Conservation (phyloP, 1,140 invertebrate genomes). For the Orius laevigatus region DNA sequence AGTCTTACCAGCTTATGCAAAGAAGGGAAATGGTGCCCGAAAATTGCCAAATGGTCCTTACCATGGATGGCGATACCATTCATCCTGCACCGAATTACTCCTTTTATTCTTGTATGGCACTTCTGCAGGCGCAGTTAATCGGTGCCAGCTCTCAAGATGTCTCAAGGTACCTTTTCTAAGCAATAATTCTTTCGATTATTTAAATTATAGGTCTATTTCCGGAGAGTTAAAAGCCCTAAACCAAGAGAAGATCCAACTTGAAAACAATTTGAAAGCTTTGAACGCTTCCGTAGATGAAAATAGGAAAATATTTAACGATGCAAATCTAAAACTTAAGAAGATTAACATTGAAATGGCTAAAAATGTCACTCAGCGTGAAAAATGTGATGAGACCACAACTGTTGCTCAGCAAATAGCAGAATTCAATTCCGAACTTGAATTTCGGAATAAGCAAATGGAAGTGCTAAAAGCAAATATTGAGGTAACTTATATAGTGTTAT, state of each 20-base stretch:
- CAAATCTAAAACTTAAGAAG: background rate
- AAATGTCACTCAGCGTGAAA: too few species aligned
- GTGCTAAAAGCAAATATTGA: too few species aligned
- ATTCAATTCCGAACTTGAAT: too few species aligned
- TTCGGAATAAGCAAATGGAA: too few species aligned
- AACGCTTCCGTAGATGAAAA: background rate
- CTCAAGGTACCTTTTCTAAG: too few species aligned
- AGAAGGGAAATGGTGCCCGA: constrained; percentile 36
- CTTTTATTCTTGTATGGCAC: constrained; percentile 6
- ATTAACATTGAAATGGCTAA: background rate
- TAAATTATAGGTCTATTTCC: constrained; percentile 5
- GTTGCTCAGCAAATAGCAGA: too few species aligned
- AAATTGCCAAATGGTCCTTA: constrained; percentile 11
- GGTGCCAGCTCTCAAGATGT: too few species aligned
- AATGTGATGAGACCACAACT: too few species aligned
- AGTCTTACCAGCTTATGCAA: constrained; percentile 44
- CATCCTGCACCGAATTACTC: constrained; percentile 15
- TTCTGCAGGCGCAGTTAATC: too few species aligned
- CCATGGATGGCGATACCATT: constrained; percentile 6
- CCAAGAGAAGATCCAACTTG: constrained; percentile 17
- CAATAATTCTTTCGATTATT: too few species aligned
- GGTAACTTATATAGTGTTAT: too few species aligned
- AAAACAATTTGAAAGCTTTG: constrained; percentile 18
- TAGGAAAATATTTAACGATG: background rate
- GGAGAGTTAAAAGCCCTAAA: constrained; percentile 21